These are phyloP conservation scores for Antheraea mylitta DNA, from an alignment of 1,140 invertebrate species.

Conservation along the genomic window DNA sequence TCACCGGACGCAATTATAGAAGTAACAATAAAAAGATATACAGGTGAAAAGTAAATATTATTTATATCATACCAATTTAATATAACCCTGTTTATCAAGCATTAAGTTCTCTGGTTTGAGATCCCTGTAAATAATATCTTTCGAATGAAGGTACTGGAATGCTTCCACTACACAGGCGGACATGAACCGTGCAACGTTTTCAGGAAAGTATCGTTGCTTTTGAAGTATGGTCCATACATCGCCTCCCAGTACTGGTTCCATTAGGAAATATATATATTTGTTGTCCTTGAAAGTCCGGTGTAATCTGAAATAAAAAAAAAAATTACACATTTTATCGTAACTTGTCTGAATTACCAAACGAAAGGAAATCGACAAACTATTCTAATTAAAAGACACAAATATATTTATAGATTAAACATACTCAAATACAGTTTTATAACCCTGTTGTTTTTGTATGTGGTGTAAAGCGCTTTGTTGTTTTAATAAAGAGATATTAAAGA, in stretches of 20 bases:
- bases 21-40: too few relatives aligned
- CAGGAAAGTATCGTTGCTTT: constrained; percentile 90
- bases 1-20: too few relatives aligned
- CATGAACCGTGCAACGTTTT: constrained; percentile 92
- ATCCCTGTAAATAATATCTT: constrained; percentile 95
- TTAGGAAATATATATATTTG: constrained; percentile 97
- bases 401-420: too few relatives aligned
- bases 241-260: constrained; percentile 98
- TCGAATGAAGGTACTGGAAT: constrained; percentile 92
- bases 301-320: constrained; percentile 80
- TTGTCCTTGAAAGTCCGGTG: constrained; percentile 96
- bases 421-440: too few relatives aligned
- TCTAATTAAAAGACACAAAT: too few relatives aligned
- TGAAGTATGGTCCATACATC: constrained; percentile 97
- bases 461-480: too few relatives aligned
- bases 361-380: background rate
- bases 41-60: background rate
- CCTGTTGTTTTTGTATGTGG: too few relatives aligned
- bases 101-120: constrained; percentile 97
- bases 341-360: too few relatives aligned
- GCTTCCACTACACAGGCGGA: constrained; percentile 95
- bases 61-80: constrained; percentile 87
- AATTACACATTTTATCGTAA: too few relatives aligned
- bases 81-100: constrained; percentile 91
- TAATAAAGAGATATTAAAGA: too few relatives aligned